Conservation (phyloP, 2,797 vertebrate species). For the Pristis pectinata region DNA sequence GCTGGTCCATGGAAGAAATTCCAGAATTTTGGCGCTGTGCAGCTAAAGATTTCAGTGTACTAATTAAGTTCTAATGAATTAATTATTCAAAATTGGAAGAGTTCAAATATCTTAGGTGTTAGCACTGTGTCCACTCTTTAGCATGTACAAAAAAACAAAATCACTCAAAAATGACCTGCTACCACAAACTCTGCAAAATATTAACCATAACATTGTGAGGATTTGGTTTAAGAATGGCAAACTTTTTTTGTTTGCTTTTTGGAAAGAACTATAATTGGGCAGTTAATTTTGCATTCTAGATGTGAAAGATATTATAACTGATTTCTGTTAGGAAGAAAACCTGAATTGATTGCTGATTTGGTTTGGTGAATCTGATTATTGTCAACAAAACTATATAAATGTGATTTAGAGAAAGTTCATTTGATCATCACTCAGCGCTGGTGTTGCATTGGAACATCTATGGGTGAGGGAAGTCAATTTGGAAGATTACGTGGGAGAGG, state of each 20-base stretch:
- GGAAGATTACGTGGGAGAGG: too few relatives aligned
- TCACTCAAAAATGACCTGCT: neutral
- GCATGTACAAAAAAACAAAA: neutral
- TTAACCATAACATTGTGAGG: neutral
- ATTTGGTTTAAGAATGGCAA: neutral
- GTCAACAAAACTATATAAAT: neutral
- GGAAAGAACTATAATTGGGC: neutral
- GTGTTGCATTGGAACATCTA: too few relatives aligned
- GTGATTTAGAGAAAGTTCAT: neutral
- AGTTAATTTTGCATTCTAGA: neutral
- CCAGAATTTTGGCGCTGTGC: too few relatives aligned
- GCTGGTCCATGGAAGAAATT: too few relatives aligned
- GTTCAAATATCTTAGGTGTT: neutral
- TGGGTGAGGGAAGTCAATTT: too few relatives aligned
- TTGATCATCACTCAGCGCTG: neutral
- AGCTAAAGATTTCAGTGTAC: neutral
- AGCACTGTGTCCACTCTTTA: neutral
- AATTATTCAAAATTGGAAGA: neutral
- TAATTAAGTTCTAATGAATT: too few relatives aligned
- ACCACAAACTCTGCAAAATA: neutral
- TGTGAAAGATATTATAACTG: neutral
- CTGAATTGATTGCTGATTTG: neutral
- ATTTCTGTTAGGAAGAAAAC: neutral
- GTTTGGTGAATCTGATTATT: neutral
- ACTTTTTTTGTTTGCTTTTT: neutral